Percentiles rank a stretch among this genome's conserved stretches.
phyloP scores from a whole-genome alignment of 2,888 invertebrate species.

The Phalangium opilio region DNA sequence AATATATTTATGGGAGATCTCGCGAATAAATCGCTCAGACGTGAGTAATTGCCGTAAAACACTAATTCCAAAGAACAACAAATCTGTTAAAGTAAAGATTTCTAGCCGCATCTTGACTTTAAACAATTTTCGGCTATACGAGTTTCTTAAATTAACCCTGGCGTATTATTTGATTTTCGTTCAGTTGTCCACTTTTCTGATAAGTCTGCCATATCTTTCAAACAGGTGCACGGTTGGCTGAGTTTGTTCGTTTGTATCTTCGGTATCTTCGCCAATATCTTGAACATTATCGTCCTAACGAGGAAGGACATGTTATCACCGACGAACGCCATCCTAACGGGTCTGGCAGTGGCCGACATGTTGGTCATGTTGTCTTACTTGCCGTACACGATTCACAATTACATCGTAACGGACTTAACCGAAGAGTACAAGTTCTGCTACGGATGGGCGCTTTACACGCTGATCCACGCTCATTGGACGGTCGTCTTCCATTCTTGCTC shows the following conservation, averaged over 20 bases:
- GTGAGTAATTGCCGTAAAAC: too few species aligned
- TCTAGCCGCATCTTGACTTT: too few species aligned
- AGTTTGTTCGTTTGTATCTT: slow-evolving; percentile 73
- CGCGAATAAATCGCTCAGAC: too few species aligned
- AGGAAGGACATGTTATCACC: slow-evolving; percentile 79
- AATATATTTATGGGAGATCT: too few species aligned
- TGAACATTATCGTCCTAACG: slow-evolving; percentile 78
- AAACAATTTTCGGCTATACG: too few species aligned
- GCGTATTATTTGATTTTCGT: too few species aligned
- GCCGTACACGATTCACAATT: slow-evolving; percentile 68
- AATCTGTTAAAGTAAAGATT: too few species aligned
- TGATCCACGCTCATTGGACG: slow-evolving; percentile 76
- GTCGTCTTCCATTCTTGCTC: slow-evolving; percentile 79
- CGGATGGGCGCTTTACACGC: slow-evolving; percentile 65
- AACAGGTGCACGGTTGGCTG: slow-evolving; percentile 61
- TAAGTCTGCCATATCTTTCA: too few species aligned
- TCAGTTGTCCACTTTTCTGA: too few species aligned
- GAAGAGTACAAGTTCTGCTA: slow-evolving; percentile 38
- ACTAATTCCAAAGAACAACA: too few species aligned
- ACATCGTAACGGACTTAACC: slow-evolving; percentile 34
- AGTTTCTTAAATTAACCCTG: too few species aligned
- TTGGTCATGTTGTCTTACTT: slow-evolving; percentile 81
- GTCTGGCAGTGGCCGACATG: slow-evolving; percentile 72
- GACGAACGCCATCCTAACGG: slow-evolving; percentile 75
- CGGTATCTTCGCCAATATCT: slow-evolving; percentile 75